Conservation (phyloP, 2,113 vertebrate species). For the Datnioides undecimradiatus region DNA sequence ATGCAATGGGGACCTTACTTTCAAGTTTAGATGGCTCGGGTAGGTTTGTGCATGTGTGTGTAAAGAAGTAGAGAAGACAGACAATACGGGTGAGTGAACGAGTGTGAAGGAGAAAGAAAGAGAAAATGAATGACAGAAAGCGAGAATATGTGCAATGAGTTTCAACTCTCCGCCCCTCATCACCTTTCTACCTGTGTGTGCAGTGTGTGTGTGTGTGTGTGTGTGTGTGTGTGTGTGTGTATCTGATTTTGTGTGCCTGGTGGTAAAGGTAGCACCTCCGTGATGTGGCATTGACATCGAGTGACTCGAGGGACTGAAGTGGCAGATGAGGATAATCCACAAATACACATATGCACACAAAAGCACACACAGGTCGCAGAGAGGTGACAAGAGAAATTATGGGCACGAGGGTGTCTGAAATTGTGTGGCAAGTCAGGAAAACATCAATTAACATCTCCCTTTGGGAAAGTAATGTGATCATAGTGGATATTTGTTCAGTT, state of each 20-base stretch:
- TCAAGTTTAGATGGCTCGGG: conserved; percentile 49
- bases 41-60: conserved; percentile 28
- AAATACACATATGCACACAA: conserved; percentile 15
- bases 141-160: conserved; percentile 39
- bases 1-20: conserved; percentile 51
- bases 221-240: background rate
- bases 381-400: conserved; percentile 40
- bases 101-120: background rate
- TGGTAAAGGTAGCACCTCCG: conserved; percentile 47
- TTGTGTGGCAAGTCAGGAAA: conserved; percentile 2
- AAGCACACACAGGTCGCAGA: conserved; percentile 37
- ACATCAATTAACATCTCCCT: conserved; percentile 9
- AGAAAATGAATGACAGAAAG: conserved; percentile 28
- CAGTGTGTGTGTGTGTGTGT: conserved; percentile 4
- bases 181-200: conserved; percentile 9
- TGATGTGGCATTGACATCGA: conserved; percentile 55
- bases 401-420: conserved; percentile 16
- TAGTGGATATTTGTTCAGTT: background rate
- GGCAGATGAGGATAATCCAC: conserved; percentile 44
- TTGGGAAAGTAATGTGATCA: conserved; percentile 10
- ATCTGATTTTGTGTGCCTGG: conserved; percentile 17
- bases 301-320: conserved; percentile 23
- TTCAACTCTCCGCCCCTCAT: conserved; percentile 24
- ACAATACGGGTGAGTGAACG: conserved; percentile 8
- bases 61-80: conserved; percentile 17